Evolutionary conservation across 2,113 vertebrate genomes (phyloP).

Genomic region (Clarias gariepinus): DNA sequence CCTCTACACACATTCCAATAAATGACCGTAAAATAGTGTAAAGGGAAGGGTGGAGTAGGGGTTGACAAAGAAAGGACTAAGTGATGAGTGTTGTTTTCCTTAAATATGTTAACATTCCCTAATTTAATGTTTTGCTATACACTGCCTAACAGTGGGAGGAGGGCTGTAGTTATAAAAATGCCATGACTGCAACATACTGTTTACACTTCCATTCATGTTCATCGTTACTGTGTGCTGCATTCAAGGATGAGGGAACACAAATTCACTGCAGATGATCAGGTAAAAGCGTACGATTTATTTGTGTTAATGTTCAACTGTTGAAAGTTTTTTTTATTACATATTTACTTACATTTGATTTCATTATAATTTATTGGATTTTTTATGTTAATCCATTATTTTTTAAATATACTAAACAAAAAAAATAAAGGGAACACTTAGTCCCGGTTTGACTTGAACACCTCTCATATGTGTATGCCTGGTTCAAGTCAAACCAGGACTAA

Average conservation of each 20-base stretch:
- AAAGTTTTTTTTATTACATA: too few relatives aligned
- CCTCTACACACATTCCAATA: background rate
- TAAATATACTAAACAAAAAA: too few relatives aligned
- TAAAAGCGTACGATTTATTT: conserved; percentile 47
- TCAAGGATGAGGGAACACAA: conserved; percentile 63
- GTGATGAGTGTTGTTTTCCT: background rate
- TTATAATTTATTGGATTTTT: background rate
- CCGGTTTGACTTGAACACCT: too few relatives aligned
- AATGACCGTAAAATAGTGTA: background rate
- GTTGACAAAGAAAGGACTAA: background rate
- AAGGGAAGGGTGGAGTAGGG: background rate
- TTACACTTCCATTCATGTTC: conserved; percentile 16
- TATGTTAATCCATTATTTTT: background rate
- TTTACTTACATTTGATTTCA: background rate
- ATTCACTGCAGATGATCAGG: conserved; percentile 61
- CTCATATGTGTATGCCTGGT: too few relatives aligned
- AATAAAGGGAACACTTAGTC: too few relatives aligned
- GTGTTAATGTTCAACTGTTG: background rate
- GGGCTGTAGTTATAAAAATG: conserved; percentile 32
- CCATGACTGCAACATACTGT: background rate
- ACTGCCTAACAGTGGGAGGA: background rate
- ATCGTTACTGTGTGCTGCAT: background rate
- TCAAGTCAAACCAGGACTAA: too few relatives aligned
- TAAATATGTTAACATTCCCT: conserved; percentile 11
- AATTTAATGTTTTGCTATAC: background rate